A percentile compares a stretch with the other conserved stretches of the same genome.
Conservation (phyloP, 2,888 invertebrate species). For the Drosophila kuntzei region DNA sequence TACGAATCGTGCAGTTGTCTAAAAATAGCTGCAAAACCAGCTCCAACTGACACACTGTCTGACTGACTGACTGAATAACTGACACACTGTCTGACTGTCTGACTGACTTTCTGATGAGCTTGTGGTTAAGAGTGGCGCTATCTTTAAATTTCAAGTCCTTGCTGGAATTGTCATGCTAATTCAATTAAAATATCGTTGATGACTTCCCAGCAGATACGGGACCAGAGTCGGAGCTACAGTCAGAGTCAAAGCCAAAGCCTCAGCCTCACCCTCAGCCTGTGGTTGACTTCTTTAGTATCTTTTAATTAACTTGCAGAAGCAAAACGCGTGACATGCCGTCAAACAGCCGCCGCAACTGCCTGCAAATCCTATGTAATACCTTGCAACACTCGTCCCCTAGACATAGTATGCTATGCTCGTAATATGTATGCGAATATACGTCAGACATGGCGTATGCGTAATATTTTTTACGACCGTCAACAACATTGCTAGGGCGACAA, state of each 20-base stretch:
- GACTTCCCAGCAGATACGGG: conserved; percentile 27
- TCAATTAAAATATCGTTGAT: conserved; percentile 74
- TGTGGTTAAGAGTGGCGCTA: conserved; percentile 30
- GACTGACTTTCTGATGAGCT: conserved; percentile 38
- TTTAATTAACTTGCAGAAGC: conserved; percentile 78
- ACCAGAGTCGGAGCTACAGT: conserved; percentile 4
- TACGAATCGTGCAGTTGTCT: conserved; percentile 61
- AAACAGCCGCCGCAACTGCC: conserved; percentile 40
- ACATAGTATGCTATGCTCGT: conserved; percentile 4
- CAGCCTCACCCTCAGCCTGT: conserved; percentile 13
- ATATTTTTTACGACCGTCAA: conserved; percentile 63
- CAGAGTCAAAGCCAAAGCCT: not conserved
- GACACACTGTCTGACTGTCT: conserved; percentile 3
- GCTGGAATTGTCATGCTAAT: conserved; percentile 76
- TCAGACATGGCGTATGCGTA: conserved; percentile 66
- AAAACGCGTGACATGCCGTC: conserved; percentile 54
- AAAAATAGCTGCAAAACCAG: conserved; percentile 61
- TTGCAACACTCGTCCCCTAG: conserved; percentile 37
- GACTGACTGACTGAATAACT: conserved; percentile 2
- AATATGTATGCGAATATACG: conserved; percentile 30
- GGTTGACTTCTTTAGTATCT: conserved; percentile 80
- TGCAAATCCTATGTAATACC: conserved; percentile 60
- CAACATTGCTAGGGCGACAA: conserved; percentile 21
- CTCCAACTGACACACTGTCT: conserved; percentile 5
- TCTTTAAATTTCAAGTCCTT: conserved; percentile 45